Conservation (phyloP, 2,797 vertebrate genomes). For the Coluber constrictor region DNA sequence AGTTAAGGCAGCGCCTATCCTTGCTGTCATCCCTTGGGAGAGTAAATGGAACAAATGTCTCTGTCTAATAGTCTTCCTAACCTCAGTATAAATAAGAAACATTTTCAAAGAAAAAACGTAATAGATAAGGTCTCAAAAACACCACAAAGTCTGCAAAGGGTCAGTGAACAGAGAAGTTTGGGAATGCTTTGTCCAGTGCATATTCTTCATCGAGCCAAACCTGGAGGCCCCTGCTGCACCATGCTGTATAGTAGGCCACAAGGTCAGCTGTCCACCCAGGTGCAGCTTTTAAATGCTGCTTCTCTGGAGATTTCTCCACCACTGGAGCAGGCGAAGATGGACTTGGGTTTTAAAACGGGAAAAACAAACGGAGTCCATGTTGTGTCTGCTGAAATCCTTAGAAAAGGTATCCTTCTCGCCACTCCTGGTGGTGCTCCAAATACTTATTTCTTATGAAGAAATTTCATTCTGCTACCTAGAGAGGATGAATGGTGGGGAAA, state of each 20-base stretch:
- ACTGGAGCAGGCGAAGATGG: constrained; percentile 38
- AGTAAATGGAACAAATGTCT: constrained; percentile 39
- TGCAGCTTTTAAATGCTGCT: fast-evolving
- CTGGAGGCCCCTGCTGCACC: constrained; percentile 27
- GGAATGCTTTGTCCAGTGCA: constrained; percentile 60
- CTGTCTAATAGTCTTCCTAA: constrained; percentile 49
- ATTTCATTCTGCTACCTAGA: constrained; percentile 96
- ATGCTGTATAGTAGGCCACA: neutral
- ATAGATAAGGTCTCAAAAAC: constrained; percentile 56
- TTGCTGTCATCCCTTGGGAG: constrained; percentile 2
- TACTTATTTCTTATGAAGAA: constrained; percentile 92
- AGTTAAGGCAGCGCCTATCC: neutral
- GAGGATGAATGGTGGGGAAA: constrained; percentile 12
- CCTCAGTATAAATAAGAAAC: constrained; percentile 63
- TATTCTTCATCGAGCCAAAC: constrained; percentile 45
- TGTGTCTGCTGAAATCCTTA: constrained; percentile 17
- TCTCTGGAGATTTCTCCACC: neutral
- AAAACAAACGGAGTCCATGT: neutral
- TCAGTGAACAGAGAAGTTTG: constrained; percentile 54
- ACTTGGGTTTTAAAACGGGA: neutral
- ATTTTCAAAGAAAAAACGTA: constrained; percentile 34
- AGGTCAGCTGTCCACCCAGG: neutral
- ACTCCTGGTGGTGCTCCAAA: neutral
- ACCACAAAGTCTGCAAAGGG: constrained; percentile 24
- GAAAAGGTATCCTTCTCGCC: constrained; percentile 30